Evolutionary conservation across 2,888 invertebrate species (phyloP).

Genomic region (Scrobipalpa atriplicella): DNA sequence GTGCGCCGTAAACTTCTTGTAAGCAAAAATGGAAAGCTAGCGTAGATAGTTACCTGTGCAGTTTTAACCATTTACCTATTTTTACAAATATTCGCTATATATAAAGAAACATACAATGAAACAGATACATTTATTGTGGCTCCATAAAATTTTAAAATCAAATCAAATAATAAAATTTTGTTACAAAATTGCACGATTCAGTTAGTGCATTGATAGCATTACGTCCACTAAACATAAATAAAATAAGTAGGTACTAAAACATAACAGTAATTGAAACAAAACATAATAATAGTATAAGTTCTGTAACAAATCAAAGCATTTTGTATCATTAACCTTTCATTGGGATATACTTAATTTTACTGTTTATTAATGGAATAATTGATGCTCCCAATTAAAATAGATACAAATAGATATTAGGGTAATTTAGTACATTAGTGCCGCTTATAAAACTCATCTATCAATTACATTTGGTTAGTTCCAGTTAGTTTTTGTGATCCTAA

Average conservation of each 20-base stretch:
- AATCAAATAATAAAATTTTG: too few relatives aligned
- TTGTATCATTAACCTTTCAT: neutral
- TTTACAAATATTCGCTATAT: neutral
- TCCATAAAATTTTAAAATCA: too few relatives aligned
- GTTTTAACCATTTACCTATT: neutral
- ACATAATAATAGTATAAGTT: neutral
- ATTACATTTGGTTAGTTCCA: conserved; percentile 52
- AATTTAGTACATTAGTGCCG: conserved; percentile 39
- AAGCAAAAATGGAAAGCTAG: neutral
- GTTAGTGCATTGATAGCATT: too few relatives aligned
- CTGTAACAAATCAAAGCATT: neutral
- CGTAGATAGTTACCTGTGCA: neutral
- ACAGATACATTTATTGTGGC: too few relatives aligned
- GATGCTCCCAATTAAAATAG: conserved; percentile 14
- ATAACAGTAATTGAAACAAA: neutral
- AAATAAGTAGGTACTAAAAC: neutral
- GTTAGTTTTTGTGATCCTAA: conserved; percentile 31
- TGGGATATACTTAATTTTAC: neutral
- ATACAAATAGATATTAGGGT: conserved; percentile 14
- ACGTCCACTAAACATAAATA: neutral
- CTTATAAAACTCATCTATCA: conserved; percentile 42
- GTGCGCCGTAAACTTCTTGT: neutral
- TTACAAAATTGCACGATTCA: too few relatives aligned
- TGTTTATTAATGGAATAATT: neutral
- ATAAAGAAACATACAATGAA: too few relatives aligned